Evolutionary conservation across 1,140 invertebrate species (phyloP).

Genomic region (Idris sp.): DNA sequence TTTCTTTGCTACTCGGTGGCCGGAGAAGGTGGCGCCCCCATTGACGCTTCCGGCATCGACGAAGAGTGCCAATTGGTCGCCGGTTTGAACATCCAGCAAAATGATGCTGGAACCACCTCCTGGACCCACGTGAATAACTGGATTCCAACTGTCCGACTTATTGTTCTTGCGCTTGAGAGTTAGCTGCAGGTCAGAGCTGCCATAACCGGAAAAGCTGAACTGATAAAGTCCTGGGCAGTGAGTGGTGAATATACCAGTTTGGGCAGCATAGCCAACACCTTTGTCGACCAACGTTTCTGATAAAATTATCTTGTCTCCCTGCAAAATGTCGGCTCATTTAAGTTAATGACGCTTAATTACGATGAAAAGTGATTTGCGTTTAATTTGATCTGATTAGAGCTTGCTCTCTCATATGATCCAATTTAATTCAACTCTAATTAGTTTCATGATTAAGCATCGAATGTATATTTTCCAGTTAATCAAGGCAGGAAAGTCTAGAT

Average conservation of each 20-base stretch:
- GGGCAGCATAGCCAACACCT: constrained; percentile 76
- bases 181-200: constrained; percentile 69
- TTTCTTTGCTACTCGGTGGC: constrained; percentile 75
- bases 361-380: neutral
- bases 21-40: constrained; percentile 74
- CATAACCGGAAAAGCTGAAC: constrained; percentile 77
- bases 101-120: constrained; percentile 75
- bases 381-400: neutral
- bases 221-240: constrained; percentile 79
- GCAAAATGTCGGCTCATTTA: constrained; percentile 21
- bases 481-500: too few species aligned
- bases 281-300: constrained; percentile 74
- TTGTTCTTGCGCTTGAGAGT: constrained; percentile 72
- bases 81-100: constrained; percentile 71
- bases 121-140: constrained; percentile 67
- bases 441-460: too few species aligned
- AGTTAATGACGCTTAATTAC: constrained; percentile 5
- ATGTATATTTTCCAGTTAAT: too few species aligned
- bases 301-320: constrained; percentile 68
- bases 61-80: constrained; percentile 75
- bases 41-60: constrained; percentile 70
- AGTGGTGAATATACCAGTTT: constrained; percentile 78
- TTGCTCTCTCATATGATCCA: too few species aligned
- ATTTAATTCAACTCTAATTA: too few species aligned
- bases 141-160: constrained; percentile 71